Base-by-base conservation (phyloP, 1,140 invertebrate genomes). In the Microplitis mediator region DNA sequence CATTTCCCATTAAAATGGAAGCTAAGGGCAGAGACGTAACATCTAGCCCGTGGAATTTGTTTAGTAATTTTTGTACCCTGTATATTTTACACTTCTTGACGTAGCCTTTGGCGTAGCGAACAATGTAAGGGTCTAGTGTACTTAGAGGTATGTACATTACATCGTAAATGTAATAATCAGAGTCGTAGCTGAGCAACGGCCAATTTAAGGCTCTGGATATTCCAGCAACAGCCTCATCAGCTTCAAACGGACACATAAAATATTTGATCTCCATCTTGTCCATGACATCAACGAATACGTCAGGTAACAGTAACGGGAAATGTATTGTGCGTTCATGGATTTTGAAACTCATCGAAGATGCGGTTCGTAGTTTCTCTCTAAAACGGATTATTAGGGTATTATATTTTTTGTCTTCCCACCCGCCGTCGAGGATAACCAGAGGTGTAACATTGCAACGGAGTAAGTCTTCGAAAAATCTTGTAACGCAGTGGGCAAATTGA, bases 131-230 rank as follows among this genome's bases (percentile, higher is more conserved):
- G 35, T 91, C 88, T 0, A 95, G 81, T 52, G 91, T 92, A 67
- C 91, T 88, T 60, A 95, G 91, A 0, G 94, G 93, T 72, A 97
- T 93, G 79, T 96, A 96, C 3, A 90, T 80, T 1, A 95, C 89
- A 85, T 95, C 92, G 84, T 93, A 95, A 65, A 97, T 92, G 81
- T 92, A 97, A 87, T 96, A 98, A 88, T 98, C 96, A 1, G 95
- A 97, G 84, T 98, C 96, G 76, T 93, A 93, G 80, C 94, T 96
- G 0, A 98, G 78, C 9, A 97, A 91, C 3, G 95, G 95, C 78
- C 95, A 97, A 39, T 93, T 88, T 4, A 96, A 87, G 64, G 90
- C 86, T 74, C 91, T 90, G 0, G 95, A 93, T 64, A 97, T 78
- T 0, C 91, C 90, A 2, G 94, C 94, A 68, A 97, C 91, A 79